A percentile compares a stretch with the other conserved stretches of the same genome.
phyloP scores from a whole-genome alignment of 92 coral and sea anemone species.

The Epizoanthus fatuus region DNA sequence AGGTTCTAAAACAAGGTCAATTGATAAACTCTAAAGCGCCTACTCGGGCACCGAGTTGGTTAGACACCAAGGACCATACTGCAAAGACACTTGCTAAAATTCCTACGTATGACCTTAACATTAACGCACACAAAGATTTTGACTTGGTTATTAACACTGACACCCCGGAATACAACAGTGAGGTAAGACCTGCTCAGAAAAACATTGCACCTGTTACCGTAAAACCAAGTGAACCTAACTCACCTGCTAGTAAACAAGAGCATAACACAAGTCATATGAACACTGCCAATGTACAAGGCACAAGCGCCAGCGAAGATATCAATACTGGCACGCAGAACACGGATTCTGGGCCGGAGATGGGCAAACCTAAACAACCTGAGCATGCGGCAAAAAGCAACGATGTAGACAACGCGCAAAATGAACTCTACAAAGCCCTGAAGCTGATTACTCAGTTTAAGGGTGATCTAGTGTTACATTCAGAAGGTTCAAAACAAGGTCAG shows the following conservation, averaged over 20 bases:
- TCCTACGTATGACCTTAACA: constrained; percentile 9
- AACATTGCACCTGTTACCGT: not conserved
- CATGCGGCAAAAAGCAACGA: not conserved
- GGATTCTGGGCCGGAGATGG: not conserved
- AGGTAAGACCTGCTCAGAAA: not conserved
- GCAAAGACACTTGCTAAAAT: not conserved
- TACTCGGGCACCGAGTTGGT: not conserved
- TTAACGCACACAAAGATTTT: not conserved
- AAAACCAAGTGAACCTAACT: not conserved
- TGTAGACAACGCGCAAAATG: not conserved
- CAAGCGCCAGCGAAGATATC: not conserved
- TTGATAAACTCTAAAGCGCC: not conserved
- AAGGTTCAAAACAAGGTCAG: not conserved
- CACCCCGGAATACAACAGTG: not conserved
- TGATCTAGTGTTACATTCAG: not conserved
- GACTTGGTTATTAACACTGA: constrained; percentile 7
- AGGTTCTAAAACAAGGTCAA: constrained; percentile 2
- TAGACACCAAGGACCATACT: not conserved
- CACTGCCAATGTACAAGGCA: not conserved
- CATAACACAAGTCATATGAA: not conserved
- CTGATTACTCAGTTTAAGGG: not conserved
- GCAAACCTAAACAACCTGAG: not conserved
- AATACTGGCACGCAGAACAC: not conserved
- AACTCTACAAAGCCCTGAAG: not conserved
- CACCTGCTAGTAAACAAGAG: not conserved